Conservation (phyloP, 2,797 vertebrate genomes). For the Ctenopoma kingsleyae region DNA sequence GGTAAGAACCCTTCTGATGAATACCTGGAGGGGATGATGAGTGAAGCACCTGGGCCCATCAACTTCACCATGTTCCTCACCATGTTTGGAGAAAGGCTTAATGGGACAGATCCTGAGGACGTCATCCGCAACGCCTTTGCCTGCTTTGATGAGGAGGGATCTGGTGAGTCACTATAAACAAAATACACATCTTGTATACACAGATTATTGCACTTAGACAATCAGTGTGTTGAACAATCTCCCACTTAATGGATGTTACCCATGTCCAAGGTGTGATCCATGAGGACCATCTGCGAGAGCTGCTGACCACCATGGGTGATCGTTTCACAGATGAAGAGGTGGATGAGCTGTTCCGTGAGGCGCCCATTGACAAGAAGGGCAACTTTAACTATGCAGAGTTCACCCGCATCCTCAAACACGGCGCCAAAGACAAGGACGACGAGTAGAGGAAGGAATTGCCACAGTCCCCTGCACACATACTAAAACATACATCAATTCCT, state of each 20-base stretch:
- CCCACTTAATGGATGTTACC: not conserved
- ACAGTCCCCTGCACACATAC: slow-evolving; percentile 28
- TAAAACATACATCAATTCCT: slow-evolving; percentile 28
- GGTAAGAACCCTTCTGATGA: slow-evolving; percentile 98
- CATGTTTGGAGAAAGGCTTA: slow-evolving; percentile 98
- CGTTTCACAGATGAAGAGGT: slow-evolving; percentile 98
- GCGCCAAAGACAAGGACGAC: slow-evolving; percentile 98
- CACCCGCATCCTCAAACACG: slow-evolving; percentile 98
- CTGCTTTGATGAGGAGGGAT: slow-evolving; percentile 97
- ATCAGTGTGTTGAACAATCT: not conserved
- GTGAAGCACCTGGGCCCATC: slow-evolving; percentile 96
- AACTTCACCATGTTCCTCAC: slow-evolving; percentile 99
- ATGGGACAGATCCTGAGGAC: slow-evolving; percentile 96
- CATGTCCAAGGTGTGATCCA: slow-evolving; percentile 90
- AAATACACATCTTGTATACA: not conserved
- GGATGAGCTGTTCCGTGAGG: slow-evolving; percentile 98
- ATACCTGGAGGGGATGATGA: slow-evolving; percentile 99
- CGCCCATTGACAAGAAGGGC: slow-evolving; percentile 97
- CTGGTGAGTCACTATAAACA: slow-evolving; percentile 81
- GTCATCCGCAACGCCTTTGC: slow-evolving; percentile 98
- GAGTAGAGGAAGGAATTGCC: slow-evolving; percentile 70
- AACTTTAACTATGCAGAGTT: slow-evolving; percentile 99
- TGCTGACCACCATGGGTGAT: slow-evolving; percentile 99
- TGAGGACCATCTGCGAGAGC: slow-evolving; percentile 96
- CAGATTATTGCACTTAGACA: not conserved